Evolutionary conservation across 2,888 invertebrate genomes (phyloP).

Genomic region (Melieria omissa): DNA sequence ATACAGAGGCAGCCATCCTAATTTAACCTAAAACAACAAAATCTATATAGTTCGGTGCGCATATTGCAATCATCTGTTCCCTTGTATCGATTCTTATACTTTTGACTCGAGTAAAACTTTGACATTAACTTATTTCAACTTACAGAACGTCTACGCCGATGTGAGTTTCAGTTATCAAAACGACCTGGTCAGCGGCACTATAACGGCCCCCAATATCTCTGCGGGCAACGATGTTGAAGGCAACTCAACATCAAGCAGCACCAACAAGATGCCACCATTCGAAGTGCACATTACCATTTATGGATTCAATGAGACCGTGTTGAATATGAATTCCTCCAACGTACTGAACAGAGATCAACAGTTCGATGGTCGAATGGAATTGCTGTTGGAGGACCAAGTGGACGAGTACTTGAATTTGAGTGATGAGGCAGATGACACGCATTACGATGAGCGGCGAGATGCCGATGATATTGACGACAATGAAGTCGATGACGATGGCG

Average conservation of each 20-base stretch:
- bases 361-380: slow-evolving; percentile 48
- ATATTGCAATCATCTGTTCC: no score
- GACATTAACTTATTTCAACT: no score
- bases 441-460: not conserved
- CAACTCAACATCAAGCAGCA: not conserved
- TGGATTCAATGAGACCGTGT: slow-evolving; percentile 53
- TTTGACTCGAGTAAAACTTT: no score
- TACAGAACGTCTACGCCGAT: slow-evolving; percentile 56
- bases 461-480: slow-evolving; percentile 40
- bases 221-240: not conserved
- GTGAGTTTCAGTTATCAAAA: slow-evolving; percentile 57
- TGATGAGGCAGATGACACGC: not conserved
- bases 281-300: slow-evolving; percentile 56
- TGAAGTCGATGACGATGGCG: slow-evolving; percentile 38
- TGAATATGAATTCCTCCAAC: slow-evolving; percentile 48
- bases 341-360: slow-evolving; percentile 53
- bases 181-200: slow-evolving; percentile 54
- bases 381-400: not conserved
- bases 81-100: no score
- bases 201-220: slow-evolving; percentile 44
- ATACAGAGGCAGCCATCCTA: no score
- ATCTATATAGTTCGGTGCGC: no score
- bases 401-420: not conserved
- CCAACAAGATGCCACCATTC: slow-evolving; percentile 41
- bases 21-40: no score